phyloP scores from a whole-genome alignment of 1,140 invertebrate species.

The Dreissena polymorpha region DNA sequence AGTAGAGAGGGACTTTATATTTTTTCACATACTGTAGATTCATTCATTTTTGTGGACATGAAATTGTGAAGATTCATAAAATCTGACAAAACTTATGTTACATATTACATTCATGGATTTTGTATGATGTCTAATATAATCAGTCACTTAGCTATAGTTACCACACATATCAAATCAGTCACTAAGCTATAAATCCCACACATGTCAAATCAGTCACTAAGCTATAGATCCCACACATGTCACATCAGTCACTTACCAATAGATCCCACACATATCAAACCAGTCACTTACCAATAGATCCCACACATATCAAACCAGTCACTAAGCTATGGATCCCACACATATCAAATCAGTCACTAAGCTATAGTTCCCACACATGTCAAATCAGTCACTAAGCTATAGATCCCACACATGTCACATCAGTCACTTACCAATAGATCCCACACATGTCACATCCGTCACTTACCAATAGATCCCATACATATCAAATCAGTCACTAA shows the following conservation, averaged over 20 bases:
- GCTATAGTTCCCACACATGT: constrained; percentile 88
- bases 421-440: constrained; percentile 84
- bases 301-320: constrained; percentile 80
- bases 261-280: constrained; percentile 86
- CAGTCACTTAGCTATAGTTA: constrained; percentile 84
- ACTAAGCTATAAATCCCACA: constrained; percentile 86
- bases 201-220: constrained; percentile 77
- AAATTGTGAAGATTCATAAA: no score
- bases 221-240: constrained; percentile 88
- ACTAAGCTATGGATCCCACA: constrained; percentile 86
- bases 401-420: constrained; percentile 86
- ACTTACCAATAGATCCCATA: constrained; percentile 86
- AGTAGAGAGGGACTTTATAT: no score
- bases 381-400: constrained; percentile 82
- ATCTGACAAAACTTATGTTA: no score
- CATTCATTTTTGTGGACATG: no score
- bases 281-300: constrained; percentile 84
- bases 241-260: constrained; percentile 82
- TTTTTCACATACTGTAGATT: no score
- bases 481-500: constrained; percentile 77
- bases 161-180: constrained; percentile 81
- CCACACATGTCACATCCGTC: constrained; percentile 80
- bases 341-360: constrained; percentile 77
- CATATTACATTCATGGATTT: no score
- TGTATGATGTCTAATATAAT: no score